Evolutionary conservation across 1,140 invertebrate species (phyloP).

Genomic region (Babylonia areolata): DNA sequence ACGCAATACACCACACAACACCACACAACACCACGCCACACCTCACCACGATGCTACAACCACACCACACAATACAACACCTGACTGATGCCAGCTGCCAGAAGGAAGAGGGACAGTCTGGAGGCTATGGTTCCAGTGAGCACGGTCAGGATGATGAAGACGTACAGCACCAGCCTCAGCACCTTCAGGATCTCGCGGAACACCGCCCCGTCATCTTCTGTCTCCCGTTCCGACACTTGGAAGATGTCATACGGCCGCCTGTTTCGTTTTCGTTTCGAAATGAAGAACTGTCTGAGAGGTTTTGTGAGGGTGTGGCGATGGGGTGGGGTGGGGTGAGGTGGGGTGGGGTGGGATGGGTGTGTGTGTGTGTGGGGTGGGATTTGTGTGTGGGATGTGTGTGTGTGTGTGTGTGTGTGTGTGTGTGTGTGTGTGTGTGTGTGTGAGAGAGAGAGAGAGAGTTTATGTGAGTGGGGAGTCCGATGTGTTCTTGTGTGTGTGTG

Average conservation of each 20-base stretch:
- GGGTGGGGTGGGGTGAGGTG: neutral
- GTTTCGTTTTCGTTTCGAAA: neutral
- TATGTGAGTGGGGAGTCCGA: too few species aligned
- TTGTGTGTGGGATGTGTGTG: neutral
- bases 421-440: neutral
- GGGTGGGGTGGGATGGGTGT: neutral
- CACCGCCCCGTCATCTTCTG: conserved; percentile 64
- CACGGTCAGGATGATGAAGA: conserved; percentile 60
- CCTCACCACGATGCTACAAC: too few species aligned
- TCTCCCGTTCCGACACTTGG: conserved; percentile 67
- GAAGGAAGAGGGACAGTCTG: conserved; percentile 60
- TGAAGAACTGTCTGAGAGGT: too few species aligned
- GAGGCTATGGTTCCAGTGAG: conserved; percentile 60
- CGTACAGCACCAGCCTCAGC: conserved; percentile 62
- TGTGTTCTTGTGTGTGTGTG: neutral
- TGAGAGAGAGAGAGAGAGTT: too few species aligned
- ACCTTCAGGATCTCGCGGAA: conserved; percentile 70
- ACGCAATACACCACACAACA: too few species aligned
- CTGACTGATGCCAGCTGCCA: conserved; percentile 66
- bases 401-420: neutral
- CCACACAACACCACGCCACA: too few species aligned
- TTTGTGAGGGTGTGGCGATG: too few species aligned
- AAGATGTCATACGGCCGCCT: conserved; percentile 71
- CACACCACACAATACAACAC: too few species aligned
- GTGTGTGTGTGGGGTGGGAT: neutral